A percentile compares a stretch with the other conserved stretches of the same genome.
Evolutionary conservation across 2,113 vertebrate genomes (phyloP).

Genomic region (Rana temporaria): DNA sequence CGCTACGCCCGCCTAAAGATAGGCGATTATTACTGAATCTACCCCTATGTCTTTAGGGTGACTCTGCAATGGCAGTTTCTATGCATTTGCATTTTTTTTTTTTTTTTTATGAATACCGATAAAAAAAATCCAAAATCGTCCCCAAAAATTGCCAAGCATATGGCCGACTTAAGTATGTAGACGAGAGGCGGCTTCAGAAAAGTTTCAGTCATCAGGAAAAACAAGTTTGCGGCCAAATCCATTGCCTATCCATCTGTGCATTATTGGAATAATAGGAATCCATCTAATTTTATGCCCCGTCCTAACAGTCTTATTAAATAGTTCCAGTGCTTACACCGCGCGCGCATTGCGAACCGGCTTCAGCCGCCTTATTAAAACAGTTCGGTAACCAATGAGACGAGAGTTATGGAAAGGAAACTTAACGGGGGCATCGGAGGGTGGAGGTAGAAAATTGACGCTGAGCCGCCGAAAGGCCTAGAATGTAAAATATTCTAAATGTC

Average conservation of each 20-base stretch:
- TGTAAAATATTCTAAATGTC: constrained; percentile 8
- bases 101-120: no score
- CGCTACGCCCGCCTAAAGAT: no score
- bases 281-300: constrained; percentile 22
- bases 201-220: background rate
- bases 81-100: no score
- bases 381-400: constrained; percentile 21
- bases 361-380: constrained; percentile 18
- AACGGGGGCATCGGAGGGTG: background rate
- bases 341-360: background rate
- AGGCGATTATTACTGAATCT: no score
- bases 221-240: background rate
- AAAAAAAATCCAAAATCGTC: no score
- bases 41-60: no score
- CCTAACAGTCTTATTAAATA: constrained; percentile 38
- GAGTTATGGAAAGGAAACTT: background rate
- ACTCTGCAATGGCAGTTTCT: no score
- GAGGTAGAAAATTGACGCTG: constrained; percentile 2
- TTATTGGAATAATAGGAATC: constrained; percentile 22
- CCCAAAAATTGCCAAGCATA: no score
- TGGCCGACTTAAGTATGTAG: background rate
- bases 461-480: background rate
- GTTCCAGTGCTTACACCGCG: constrained; percentile 20
- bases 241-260: background rate
- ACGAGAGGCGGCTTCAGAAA: background rate